phyloP scores from a whole-genome alignment of 1,140 invertebrate genomes.

The Euborellia annulipes region DNA sequence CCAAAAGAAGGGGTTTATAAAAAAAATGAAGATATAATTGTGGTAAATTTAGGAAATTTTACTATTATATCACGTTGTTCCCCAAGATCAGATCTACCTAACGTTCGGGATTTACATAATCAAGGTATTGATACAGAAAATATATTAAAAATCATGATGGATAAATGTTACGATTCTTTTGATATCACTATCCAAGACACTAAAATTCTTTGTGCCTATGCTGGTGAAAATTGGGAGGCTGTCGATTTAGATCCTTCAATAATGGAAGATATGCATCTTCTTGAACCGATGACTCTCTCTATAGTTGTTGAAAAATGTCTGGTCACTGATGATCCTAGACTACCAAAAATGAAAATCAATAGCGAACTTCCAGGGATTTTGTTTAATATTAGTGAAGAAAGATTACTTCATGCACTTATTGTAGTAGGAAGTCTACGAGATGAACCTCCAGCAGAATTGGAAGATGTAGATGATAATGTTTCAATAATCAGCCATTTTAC shows the following conservation, averaged over 20 bases:
- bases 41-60: constrained; percentile 73
- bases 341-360: constrained; percentile 63
- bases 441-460: constrained; percentile 14
- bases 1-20: constrained; percentile 68
- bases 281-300: constrained; percentile 64
- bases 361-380: constrained; percentile 39
- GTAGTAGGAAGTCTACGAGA: constrained; percentile 48
- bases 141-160: constrained; percentile 51
- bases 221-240: constrained; percentile 57
- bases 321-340: constrained; percentile 69
- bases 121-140: constrained; percentile 42
- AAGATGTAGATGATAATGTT: no score
- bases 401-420: constrained; percentile 35
- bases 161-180: constrained; percentile 79
- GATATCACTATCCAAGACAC: constrained; percentile 62
- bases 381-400: constrained; percentile 37
- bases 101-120: constrained; percentile 36
- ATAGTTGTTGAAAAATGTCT: constrained; percentile 73
- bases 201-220: constrained; percentile 41
- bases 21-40: constrained; percentile 41
- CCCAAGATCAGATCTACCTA: constrained; percentile 25
- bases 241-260: constrained; percentile 16
- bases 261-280: constrained; percentile 38
- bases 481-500: no score
- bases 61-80: constrained; percentile 44